Evolutionary conservation across 2,888 invertebrate species (phyloP), one percentile per base, ranked within the genome.

Genomic region (Heteropelma amictum): DNA sequence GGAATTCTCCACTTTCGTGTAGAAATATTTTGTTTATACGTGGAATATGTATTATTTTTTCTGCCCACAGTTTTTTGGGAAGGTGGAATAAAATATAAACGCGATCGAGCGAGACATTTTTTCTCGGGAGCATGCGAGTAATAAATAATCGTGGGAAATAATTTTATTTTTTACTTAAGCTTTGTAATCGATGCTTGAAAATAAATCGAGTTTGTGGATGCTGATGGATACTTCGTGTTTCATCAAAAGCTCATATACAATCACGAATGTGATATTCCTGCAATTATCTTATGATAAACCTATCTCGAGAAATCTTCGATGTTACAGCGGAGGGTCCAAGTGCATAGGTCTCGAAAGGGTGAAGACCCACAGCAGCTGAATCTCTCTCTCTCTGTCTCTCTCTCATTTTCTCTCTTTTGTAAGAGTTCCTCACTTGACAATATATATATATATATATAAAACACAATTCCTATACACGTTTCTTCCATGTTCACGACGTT

Each of bases 271-370:
- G 30, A 26, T 38, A 17, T 40, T 63, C 33, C 19, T 54, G 28
- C 70, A 21, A n/a, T n/a, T 61, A 30, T 71, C 71, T 38, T 64
- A 40, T 64, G 64, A 71, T 63, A 64, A 71, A 71, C 63, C 63
- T 64, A 71, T 71, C 63, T 53, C 17, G 30, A 56, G 45, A 56
- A 47, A 21, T 21, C 21, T 56, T 56, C 38, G 63, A 56, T 23
- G 63, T 56, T 61, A 53, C 47, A 40, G 19, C 54, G 49, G 54
- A 53, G 56, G 71, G 71, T 64, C 63, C 38, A 63, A 71, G 63
- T 64, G 71, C 71, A 71, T 64, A 71, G 71, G 71, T 71, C 71
- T 49, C 56, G 49, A n/a, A 38, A n/a, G 47, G 40, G 26, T 19
- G 40, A 63, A 40, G 49, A 71, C 21, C 63, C 35, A 38, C 63